Base-by-base conservation (phyloP, 1,140 invertebrate genomes). In the Heliothis virescens region DNA sequence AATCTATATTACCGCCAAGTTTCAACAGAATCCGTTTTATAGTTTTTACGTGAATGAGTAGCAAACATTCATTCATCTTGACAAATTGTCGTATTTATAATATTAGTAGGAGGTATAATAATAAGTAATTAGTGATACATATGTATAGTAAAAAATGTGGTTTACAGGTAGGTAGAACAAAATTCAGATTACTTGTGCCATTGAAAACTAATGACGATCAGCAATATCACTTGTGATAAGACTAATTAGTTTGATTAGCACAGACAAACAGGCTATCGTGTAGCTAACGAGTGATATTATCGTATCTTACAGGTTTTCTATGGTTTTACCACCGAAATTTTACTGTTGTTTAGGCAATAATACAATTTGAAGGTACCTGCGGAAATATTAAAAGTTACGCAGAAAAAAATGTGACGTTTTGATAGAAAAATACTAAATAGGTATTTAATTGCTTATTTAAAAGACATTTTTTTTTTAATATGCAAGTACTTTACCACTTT, bases 171-270 rank as follows among this genome's bases (percentile, higher is more conserved):
- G 16, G 55, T 18, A 18, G 21, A 34, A 65, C 13, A 34, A 3
- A 47, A 11, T 5, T 16, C 4, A 47, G 15, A 63, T 13, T 47
- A 34, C 11, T 29, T n/a, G 7, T 47, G 34, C n/a, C 62, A 63
- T 63, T 65, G 34, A 65, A 47, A 47, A 15, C 18, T 47, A 16
- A 47, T 65, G 62, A 65, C 34, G 34, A 41, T 47, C 29, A 10
- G 16, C n/a, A 41, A 41, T n/a, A 47, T n/a, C 34, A 10, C 34
- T 26, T 11, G 29, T 11, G 62, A 65, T 65, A 65, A 65, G 34
- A 41, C 34, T 65, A 65, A 65, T 65, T 65, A 65, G 34, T n/a
- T 16, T 47, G 62, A 65, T 65, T 65, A 65, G 7, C 26, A 41
- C 7, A 16, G 62, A 65, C 62, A 65, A 65, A 57, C 34, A 65